Evolutionary conservation across 2,888 invertebrate species (phyloP), one percentile per base, ranked within the genome.

Genomic region (Villa cingulata): DNA sequence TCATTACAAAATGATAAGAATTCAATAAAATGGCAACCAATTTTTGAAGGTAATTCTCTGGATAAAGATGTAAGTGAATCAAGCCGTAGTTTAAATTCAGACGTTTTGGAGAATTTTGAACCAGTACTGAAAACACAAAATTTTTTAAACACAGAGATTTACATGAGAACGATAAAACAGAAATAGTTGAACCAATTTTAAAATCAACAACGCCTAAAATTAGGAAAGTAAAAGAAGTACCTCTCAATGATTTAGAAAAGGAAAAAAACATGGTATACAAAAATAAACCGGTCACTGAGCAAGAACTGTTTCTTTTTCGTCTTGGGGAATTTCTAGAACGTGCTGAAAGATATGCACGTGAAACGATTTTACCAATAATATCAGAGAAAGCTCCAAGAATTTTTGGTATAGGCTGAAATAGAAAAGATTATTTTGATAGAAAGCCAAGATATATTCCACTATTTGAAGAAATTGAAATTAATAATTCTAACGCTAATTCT

Each of bases 311-410:
- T 39, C 88, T 88, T 0, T 81, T 85, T 53, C 73, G 85, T 32
- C 66, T 88, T 2, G 85, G 85, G 1, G 81, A 82, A 5, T 78
- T 89, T 64, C 76, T 89, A 41, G 83, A 86, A 37, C 79, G 86
- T 56, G 88, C 87, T 0, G 88, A 88, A 60, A 74, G 80, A 43
- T 87, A 87, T 63, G 86, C 87, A 0, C 73, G 85, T 45, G 82
- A 85, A 62, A 86, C 84, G 0, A 70, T 86, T 2, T 64, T 86
- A 45, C 86, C 86, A 1, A 63, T 86, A 7, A 84, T 86, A 12
- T 85, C 85, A 15, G 82, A 82, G 40, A 84, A 86, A 63, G 84
- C 86, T 1, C 86, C 86, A 0, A 78, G 78, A 48, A 77, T 86
- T 51, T 77, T 78, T 12, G 74, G 77, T 54, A n/a, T n/a, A n/a